Evolutionary conservation across 2,888 invertebrate genomes (phyloP).

Genomic region (Tuberolachnus salignus): DNA sequence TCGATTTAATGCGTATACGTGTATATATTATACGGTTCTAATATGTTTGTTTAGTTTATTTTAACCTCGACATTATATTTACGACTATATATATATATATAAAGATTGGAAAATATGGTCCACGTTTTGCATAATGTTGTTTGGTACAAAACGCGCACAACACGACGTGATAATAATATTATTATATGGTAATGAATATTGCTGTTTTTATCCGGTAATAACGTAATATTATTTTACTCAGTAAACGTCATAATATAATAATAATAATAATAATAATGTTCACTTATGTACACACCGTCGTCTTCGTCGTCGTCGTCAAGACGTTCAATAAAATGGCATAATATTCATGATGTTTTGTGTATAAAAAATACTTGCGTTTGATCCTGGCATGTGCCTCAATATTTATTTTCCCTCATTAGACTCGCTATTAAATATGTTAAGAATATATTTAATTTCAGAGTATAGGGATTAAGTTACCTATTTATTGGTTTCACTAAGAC

Average conservation of each 20-base stretch:
- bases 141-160: constrained; percentile 18
- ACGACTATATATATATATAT: constrained; percentile 11
- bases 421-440: too few relatives aligned
- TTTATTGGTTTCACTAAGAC: too few relatives aligned
- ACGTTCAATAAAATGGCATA: constrained; percentile 10
- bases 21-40: not conserved
- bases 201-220: not conserved
- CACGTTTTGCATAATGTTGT: constrained; percentile 6
- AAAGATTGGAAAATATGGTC: constrained; percentile 18
- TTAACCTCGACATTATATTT: constrained; percentile 43
- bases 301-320: constrained; percentile 7
- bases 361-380: too few relatives aligned
- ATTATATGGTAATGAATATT: constrained; percentile 5
- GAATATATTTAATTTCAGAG: too few relatives aligned
- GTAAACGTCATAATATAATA: not conserved
- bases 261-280: too few relatives aligned
- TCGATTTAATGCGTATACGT: not conserved
- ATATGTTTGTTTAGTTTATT: not conserved
- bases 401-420: too few relatives aligned
- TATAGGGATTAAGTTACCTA: too few relatives aligned
- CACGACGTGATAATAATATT: constrained; percentile 13
- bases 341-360: too few relatives aligned
- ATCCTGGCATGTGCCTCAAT: too few relatives aligned
- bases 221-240: constrained; percentile 1
- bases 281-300: too few relatives aligned